Conservation (phyloP, 2,797 vertebrate species). For the Salmo trutta region DNA sequence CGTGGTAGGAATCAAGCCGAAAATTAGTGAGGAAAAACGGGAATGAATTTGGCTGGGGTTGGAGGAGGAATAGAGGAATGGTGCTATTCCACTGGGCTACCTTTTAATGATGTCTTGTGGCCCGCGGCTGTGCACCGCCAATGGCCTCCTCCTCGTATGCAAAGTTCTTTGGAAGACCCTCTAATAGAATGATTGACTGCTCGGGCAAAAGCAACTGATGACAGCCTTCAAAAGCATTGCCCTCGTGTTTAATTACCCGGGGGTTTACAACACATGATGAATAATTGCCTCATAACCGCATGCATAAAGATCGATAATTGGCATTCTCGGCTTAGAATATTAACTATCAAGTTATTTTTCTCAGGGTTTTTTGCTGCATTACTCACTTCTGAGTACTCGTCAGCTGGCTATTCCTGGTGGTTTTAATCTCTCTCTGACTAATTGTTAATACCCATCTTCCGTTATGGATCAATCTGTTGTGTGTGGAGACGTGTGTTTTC, state of each 20-base stretch:
- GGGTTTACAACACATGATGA: conserved; percentile 75
- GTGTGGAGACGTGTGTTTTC: conserved; percentile 7
- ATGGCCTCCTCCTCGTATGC: conserved; percentile 61
- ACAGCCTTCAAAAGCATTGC: conserved; percentile 71
- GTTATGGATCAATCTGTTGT: conserved; percentile 35
- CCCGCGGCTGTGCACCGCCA: conserved; percentile 70
- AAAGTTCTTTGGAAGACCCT: conserved; percentile 66
- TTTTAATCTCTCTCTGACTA: conserved; percentile 19
- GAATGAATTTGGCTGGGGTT: conserved; percentile 44
- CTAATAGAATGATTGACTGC: conserved; percentile 77
- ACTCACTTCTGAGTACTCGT: conserved; percentile 15
- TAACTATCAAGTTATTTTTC: conserved; percentile 43
- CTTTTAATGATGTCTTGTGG: conserved; percentile 78
- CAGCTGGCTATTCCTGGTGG: conserved; percentile 10
- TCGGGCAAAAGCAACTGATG: conserved; percentile 67
- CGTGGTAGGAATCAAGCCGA: conserved; percentile 66
- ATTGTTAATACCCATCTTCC: conserved; percentile 36
- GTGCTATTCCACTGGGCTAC: conserved; percentile 73
- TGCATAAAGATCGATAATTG: conserved; percentile 75
- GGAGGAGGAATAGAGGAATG: conserved; percentile 41
- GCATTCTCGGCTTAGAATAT: conserved; percentile 63
- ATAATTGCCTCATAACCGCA: conserved; percentile 61
- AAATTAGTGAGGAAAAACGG: conserved; percentile 59
- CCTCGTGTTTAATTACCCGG: conserved; percentile 74
- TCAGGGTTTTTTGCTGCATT: conserved; percentile 22